These are phyloP conservation scores for Bombus balteatus DNA, from an alignment of 1,140 invertebrate species.

Conservation along the genomic window DNA sequence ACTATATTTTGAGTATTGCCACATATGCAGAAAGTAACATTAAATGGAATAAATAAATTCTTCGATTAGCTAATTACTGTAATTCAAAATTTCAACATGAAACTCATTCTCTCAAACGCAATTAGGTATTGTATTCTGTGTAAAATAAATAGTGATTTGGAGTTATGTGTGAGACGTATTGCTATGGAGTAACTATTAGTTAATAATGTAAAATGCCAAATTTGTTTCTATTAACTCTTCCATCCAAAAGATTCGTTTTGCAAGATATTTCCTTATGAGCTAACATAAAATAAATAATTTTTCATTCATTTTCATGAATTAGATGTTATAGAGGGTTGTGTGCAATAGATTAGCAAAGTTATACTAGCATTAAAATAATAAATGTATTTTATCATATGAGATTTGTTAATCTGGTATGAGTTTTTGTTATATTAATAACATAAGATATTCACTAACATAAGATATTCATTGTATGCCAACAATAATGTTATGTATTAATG, in stretches of 20 bases:
- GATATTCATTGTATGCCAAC: constrained; percentile 30
- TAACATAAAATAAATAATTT: constrained; percentile 6
- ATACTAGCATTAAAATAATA: constrained; percentile 32
- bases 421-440: constrained; percentile 43
- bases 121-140: constrained; percentile 25
- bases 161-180: constrained; percentile 31
- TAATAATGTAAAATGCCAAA: constrained; percentile 32
- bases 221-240: constrained; percentile 44
- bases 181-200: constrained; percentile 17
- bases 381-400: constrained; percentile 36
- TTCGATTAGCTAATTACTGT: constrained; percentile 44
- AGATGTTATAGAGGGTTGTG: constrained; percentile 39
- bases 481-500: constrained; percentile 38
- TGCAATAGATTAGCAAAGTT: constrained; percentile 53
- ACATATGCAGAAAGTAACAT: constrained; percentile 62
- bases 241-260: constrained; percentile 31
- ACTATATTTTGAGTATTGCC: constrained; percentile 78
- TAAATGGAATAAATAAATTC: constrained; percentile 44
- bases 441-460: constrained; percentile 39
- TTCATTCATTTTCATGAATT: constrained; percentile 38
- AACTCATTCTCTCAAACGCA: constrained; percentile 11
- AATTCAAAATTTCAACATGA: constrained; percentile 42
- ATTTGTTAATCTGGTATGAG: constrained; percentile 39
- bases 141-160: constrained; percentile 28
- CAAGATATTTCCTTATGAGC: constrained; percentile 25